Percentiles rank a stretch among this genome's conserved stretches.
Evolutionary conservation across 2,797 vertebrate genomes (phyloP).

Genomic region (Petrocephalus schoutedeni): DNA sequence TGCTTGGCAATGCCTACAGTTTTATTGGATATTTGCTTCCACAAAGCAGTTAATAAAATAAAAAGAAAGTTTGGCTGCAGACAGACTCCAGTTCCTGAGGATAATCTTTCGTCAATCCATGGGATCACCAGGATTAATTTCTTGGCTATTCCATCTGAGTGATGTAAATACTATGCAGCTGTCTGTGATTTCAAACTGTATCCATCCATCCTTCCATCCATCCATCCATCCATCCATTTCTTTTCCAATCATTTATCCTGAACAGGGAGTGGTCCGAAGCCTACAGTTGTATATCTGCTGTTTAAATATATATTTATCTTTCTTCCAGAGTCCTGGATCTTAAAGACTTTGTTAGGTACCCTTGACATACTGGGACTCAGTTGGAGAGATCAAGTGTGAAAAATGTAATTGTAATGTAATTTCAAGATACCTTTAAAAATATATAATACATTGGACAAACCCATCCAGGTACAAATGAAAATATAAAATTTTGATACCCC

Average conservation of each 20-base stretch:
- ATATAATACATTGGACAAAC: background rate
- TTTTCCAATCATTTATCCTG: background rate
- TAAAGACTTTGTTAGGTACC: background rate
- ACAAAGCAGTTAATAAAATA: background rate
- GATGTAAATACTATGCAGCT: background rate
- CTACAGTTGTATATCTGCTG: background rate
- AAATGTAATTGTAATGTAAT: background rate
- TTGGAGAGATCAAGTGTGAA: background rate
- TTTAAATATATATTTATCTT: background rate
- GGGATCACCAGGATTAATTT: background rate
- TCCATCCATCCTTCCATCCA: background rate
- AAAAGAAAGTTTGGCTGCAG: background rate
- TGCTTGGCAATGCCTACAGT: background rate
- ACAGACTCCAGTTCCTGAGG: background rate
- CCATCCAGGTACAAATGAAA: background rate
- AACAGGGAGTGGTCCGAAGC: background rate
- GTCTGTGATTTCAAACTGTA: background rate
- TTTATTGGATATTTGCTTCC: background rate
- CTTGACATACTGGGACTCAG: background rate
- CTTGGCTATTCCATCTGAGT: background rate
- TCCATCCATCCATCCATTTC: background rate
- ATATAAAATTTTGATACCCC: background rate
- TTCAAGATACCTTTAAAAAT: background rate
- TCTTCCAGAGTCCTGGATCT: background rate
- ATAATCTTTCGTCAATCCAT: background rate